phyloP scores from a whole-genome alignment of 2,113 vertebrate species.

The Pycnonotus jocosus region DNA sequence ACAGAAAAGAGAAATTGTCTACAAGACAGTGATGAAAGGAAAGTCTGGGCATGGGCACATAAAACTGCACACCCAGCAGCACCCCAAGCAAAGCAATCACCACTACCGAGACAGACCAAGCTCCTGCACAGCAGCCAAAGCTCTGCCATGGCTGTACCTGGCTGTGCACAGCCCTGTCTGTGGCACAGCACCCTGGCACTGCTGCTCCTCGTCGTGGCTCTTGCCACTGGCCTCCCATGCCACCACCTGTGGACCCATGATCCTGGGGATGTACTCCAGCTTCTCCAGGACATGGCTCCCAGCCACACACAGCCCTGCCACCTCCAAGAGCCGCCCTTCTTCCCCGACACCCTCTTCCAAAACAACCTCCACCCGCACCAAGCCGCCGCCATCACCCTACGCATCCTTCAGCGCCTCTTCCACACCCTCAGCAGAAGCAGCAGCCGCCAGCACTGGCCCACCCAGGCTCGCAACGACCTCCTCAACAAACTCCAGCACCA shows the following conservation, averaged over 20 bases:
- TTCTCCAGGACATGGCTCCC: neutral
- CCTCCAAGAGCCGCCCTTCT: neutral
- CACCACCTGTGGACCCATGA: neutral
- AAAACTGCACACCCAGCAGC: rapidly evolving
- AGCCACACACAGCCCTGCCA: neutral
- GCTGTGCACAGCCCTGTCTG: neutral
- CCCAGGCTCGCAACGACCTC: neutral
- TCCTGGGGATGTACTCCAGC: neutral
- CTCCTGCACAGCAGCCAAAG: neutral
- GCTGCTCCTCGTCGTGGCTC: neutral
- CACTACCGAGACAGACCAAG: neutral
- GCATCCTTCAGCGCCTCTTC: neutral
- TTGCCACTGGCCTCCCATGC: neutral
- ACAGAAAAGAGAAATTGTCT: neutral
- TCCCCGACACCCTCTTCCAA: neutral
- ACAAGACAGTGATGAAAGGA: neutral
- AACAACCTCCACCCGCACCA: neutral
- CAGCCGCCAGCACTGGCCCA: neutral
- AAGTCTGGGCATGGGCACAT: neutral
- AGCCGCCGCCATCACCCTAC: neutral
- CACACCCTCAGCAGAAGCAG: neutral
- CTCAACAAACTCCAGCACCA: neutral
- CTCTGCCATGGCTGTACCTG: neutral
- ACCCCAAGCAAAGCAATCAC: neutral
- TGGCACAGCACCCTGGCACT: rapidly evolving